A percentile compares a stretch with the other conserved stretches of the same genome.
Conservation (phyloP, 2,113 vertebrate species). For the Nyctereutes procyonoides region DNA sequence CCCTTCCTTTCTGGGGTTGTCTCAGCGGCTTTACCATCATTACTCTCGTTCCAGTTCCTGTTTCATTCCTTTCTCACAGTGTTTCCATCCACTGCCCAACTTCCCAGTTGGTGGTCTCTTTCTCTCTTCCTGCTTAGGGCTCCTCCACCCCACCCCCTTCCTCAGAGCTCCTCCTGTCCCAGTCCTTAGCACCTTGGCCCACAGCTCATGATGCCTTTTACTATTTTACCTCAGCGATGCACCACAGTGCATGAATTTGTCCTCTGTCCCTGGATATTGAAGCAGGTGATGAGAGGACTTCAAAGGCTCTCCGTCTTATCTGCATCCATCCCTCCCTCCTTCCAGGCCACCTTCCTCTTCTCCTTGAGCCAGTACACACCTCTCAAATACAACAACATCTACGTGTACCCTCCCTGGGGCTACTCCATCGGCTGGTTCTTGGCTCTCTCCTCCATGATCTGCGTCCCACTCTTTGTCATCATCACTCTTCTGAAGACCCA, state of each 20-base stretch:
- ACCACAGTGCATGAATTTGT: not conserved
- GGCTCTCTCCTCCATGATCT: constrained; percentile 93
- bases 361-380: constrained; percentile 94
- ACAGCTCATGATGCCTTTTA: not conserved
- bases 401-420: constrained; percentile 94
- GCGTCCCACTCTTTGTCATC: constrained; percentile 90
- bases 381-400: constrained; percentile 94
- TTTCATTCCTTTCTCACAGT: not conserved
- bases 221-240: not conserved
- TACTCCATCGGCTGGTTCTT: constrained; percentile 93
- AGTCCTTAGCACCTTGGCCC: no score
- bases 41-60: not conserved
- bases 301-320: not conserved
- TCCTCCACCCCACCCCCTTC: not conserved
- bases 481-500: constrained; percentile 90
- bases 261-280: not conserved
- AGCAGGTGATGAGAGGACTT: not conserved
- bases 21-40: not conserved
- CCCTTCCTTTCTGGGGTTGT: not conserved
- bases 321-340: not conserved
- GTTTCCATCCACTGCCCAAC: rapidly evolving
- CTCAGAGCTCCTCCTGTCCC: not conserved
- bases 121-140: not conserved
- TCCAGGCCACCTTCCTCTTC: constrained; percentile 94
- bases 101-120: not conserved